Evolutionary conservation across 2,797 vertebrate genomes (phyloP), one percentile per base, ranked within the genome.

Genomic region (Phrynocephalus guinanensis): DNA sequence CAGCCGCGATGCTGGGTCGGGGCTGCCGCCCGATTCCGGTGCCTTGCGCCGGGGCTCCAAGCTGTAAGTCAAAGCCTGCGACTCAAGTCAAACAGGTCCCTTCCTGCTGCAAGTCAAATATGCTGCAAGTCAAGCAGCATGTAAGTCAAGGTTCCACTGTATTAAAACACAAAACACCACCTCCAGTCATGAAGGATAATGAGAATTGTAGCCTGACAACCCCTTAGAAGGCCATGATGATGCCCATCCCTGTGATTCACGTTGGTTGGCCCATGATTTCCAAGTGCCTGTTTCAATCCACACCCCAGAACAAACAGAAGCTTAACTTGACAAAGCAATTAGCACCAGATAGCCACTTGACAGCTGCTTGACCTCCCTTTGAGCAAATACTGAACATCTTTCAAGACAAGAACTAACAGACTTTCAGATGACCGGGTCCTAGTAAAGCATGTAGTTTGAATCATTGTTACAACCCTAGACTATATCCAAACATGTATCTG

Each of bases 341-440:
- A 86, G 70, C 13, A 52, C 20, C 44, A 15, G 5, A 79, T 30
- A 66, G 56, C 26, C 70, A 82, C 86, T 87, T 50, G 38, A 87
- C 70, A 76, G 26, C 71, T 50, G 33, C 56, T 75, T 82, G 52
- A 87, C 79, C 86, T 82, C 70, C 15, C 9, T 33, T 75, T 87
- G 70, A 81, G 52, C 52, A 48, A 86, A 80, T 68, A 50, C 30
- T 30, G 7, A 9, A 28, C 68, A 38, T 44, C 63, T 48, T 60
- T 9, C 13, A n/a, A 68, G n/a, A 73, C 2, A 66, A 66, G 33
- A 63, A 13, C 18, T 52, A 24, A 52, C 28, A 52, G 82, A 83
- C 20, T 44, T 71, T 72, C n/a, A 68, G 11, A 48, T 10, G 7
- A 66, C 26, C 16, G 28, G 67, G 16, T 8, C 48, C n/a, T 33